phyloP scores from a whole-genome alignment of 2,113 vertebrate species.

The Gambusia affinis region DNA sequence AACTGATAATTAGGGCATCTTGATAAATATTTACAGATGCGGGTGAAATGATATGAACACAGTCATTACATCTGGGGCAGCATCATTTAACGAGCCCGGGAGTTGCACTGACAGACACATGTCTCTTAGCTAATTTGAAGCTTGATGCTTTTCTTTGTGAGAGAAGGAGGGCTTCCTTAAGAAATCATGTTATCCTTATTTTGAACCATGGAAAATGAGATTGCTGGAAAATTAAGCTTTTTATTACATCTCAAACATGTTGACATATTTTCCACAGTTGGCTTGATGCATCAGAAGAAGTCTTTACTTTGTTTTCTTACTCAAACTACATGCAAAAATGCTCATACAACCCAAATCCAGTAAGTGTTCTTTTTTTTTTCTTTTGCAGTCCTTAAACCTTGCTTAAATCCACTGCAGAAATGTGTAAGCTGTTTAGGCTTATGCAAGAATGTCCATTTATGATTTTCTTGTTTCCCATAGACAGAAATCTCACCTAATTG shows the following conservation, averaged over 20 bases:
- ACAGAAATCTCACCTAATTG: no score
- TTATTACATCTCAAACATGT: no score
- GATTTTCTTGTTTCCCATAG: not conserved
- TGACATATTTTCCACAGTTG: not conserved
- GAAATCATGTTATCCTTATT: not conserved
- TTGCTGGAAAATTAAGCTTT: no score
- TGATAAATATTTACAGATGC: conserved; percentile 66
- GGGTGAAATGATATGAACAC: conserved; percentile 58
- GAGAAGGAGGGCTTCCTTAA: not conserved
- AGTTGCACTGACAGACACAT: conserved; percentile 13
- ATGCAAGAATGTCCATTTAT: not conserved
- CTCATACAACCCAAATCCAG: no score
- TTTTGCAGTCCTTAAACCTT: not conserved
- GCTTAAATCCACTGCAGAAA: not conserved
- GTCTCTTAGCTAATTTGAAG: conserved; percentile 33
- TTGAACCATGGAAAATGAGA: no score
- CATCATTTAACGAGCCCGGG: conserved; percentile 49
- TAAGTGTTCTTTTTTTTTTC: not conserved
- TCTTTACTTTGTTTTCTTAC: not conserved
- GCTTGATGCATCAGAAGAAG: not conserved
- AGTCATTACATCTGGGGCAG: conserved; percentile 46
- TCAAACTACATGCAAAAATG: not conserved
- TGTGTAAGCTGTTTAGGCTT: not conserved
- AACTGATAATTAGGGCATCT: conserved; percentile 59
- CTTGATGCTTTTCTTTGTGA: conserved; percentile 6